Evolutionary conservation across 2,797 vertebrate genomes (phyloP), one percentile per base, ranked within the genome.

Genomic region (Acridotheres tristis): DNA sequence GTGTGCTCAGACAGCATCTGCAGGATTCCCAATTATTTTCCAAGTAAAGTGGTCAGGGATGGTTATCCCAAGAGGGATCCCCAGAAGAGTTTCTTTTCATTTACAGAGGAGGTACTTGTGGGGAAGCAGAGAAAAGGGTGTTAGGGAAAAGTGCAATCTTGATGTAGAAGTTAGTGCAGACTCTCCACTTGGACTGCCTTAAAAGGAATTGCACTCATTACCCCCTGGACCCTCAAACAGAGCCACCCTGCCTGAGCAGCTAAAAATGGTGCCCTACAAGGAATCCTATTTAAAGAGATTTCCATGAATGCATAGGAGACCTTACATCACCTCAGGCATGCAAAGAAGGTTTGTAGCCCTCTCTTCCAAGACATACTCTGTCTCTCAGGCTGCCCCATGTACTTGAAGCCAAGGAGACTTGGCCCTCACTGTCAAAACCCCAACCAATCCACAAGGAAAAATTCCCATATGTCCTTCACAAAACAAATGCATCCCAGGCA

Each of bases 1-100:
- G 58, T 73, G 66, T 30, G 40, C 76, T 90, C 89, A 92, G 91
- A 75, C 67, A 63, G 79, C 55, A 84, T 91, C 89, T 93, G 66
- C 51, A 92, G 88, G 76, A 79, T 40, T 88, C 69, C 32, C 34
- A 57, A 19, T 79, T 88, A 78, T 82, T 91, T 51, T 84, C 62
- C 47, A 75, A 87, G 77, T 84, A 58, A 95, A 94, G 73, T 89
- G 82, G 36, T 36, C 62, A 61, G 59, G 32, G 38, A 34, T 71
- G 32, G 32, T 84, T 81, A 92, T 86, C 58, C 87, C 53, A 81
- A 79, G 34, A 13, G 8, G 51, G 17, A 94, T 48, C 10, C 32
- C 48, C 2, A 3, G 48, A 88, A 95, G 25, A 91, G 51, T 22
- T 92, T 69, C 0, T 16, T 76, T 91, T 85, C 30, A 29, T 81